A percentile compares a stretch with the other conserved stretches of the same genome.
These are phyloP conservation scores for Laterallus jamaicensis DNA, from an alignment of 2,113 vertebrate genomes.

Conservation along the genomic window DNA sequence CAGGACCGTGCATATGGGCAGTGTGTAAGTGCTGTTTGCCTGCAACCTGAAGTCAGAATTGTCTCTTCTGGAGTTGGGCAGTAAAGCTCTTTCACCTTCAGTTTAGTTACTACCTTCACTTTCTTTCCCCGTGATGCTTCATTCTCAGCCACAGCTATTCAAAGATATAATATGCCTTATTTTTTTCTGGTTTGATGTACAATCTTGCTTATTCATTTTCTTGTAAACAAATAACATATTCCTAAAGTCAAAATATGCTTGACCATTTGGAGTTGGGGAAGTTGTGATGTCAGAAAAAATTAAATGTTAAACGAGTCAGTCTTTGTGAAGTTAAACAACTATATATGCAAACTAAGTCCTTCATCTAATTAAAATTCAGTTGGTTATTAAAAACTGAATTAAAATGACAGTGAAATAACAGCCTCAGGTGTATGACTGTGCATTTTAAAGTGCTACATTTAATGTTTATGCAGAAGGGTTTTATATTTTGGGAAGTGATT, in stretches of 20 bases:
- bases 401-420: slow-evolving; percentile 68
- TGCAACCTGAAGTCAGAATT: background rate
- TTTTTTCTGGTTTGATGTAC: too few species aligned
- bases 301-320: background rate
- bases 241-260: background rate
- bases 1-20: background rate
- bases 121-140: background rate
- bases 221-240: background rate
- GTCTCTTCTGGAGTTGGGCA: background rate
- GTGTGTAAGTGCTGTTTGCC: background rate
- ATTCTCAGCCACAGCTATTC: background rate
- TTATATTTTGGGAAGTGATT: slow-evolving; percentile 74
- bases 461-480: slow-evolving; percentile 71
- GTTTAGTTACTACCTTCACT: background rate
- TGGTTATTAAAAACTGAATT: slow-evolving; percentile 68
- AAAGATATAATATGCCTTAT: background rate
- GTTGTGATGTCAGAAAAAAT: background rate
- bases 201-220: background rate
- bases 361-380: slow-evolving; percentile 66
- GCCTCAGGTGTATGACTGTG: slow-evolving; percentile 74
- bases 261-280: background rate
- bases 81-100: background rate
- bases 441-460: slow-evolving; percentile 72
- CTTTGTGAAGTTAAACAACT: slow-evolving; percentile 29
- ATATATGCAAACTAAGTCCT: slow-evolving; percentile 60